A percentile compares a stretch with the other conserved stretches of the same genome.
These are phyloP conservation scores for Drosophila rellima DNA, from an alignment of 2,888 invertebrate species.

Conservation along the genomic window DNA sequence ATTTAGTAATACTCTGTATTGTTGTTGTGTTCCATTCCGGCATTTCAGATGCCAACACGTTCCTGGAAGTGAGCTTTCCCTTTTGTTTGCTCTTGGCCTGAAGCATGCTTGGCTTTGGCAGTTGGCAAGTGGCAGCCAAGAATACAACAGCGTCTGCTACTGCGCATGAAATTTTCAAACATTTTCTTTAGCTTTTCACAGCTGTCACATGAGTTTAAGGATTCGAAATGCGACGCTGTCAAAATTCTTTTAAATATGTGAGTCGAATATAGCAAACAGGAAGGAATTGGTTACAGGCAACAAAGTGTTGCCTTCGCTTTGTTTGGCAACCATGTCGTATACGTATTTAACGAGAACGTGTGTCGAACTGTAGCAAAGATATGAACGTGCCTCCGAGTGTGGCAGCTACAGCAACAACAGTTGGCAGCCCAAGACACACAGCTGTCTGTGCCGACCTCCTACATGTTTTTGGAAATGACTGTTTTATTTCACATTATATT, in stretches of 20 bases:
- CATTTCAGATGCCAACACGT: constrained; percentile 58
- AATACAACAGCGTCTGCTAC: constrained; percentile 15
- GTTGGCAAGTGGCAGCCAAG: constrained; percentile 49
- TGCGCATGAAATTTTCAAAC: constrained; percentile 52
- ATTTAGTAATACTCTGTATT: constrained; percentile 17
- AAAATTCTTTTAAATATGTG: neutral
- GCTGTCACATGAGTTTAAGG: neutral
- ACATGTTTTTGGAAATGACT: neutral
- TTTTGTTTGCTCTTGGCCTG: constrained; percentile 2
- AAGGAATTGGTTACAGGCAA: constrained; percentile 28
- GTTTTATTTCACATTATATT: constrained; percentile 54
- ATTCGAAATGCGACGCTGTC: constrained; percentile 21
- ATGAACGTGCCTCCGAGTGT: constrained; percentile 35
- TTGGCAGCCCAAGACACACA: constrained; percentile 2
- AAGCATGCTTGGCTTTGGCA: constrained; percentile 6
- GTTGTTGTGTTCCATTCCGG: constrained; percentile 43
- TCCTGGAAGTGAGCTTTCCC: constrained; percentile 44
- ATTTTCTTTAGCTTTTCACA: constrained; percentile 4
- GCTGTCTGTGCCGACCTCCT: constrained; percentile 8
- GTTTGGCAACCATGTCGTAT: constrained; percentile 38
- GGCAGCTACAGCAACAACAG: constrained; percentile 22
- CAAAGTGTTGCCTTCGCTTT: constrained; percentile 14
- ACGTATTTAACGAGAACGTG: constrained; percentile 17
- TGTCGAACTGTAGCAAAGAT: constrained; percentile 17
- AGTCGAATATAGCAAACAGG: constrained; percentile 4